These are phyloP conservation scores for Cavia aperea DNA, from an alignment of 2,113 vertebrate species.

Conservation along the genomic window DNA sequence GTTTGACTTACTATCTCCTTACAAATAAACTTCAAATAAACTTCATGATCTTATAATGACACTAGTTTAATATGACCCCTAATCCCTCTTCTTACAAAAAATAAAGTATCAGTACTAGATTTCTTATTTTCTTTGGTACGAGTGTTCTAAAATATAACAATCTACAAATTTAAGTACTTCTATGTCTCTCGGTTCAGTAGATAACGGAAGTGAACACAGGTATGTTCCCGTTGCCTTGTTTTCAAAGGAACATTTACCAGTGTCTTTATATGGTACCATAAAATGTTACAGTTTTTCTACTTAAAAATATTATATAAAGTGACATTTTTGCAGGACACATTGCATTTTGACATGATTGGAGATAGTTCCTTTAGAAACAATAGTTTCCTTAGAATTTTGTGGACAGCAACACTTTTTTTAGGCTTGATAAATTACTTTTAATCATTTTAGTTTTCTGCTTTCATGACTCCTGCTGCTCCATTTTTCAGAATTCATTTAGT, in stretches of 20 bases:
- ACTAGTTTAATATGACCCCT: neutral
- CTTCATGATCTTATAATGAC: neutral
- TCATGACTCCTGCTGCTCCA: slow-evolving; percentile 27
- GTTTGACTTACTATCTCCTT: neutral
- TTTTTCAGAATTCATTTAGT: slow-evolving; percentile 59
- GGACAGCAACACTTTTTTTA: neutral
- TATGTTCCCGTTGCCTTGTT: neutral
- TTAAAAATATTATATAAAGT: slow-evolving; percentile 13
- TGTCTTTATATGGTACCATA: neutral
- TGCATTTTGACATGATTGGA: neutral
- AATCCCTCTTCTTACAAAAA: neutral
- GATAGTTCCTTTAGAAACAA: neutral
- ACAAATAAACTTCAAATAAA: no score
- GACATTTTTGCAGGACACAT: neutral
- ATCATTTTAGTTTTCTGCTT: slow-evolving; percentile 50
- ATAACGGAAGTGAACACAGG: neutral
- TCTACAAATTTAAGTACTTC: neutral
- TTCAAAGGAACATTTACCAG: neutral
- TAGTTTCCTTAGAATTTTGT: neutral
- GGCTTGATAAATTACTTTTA: slow-evolving; percentile 38
- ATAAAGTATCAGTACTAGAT: neutral
- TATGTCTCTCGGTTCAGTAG: neutral
- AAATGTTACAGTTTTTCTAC: neutral
- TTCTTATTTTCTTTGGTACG: neutral
- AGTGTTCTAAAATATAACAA: neutral